Evolutionary conservation across 2,113 vertebrate genomes (phyloP).

Genomic region (Halcyon malimbica): DNA sequence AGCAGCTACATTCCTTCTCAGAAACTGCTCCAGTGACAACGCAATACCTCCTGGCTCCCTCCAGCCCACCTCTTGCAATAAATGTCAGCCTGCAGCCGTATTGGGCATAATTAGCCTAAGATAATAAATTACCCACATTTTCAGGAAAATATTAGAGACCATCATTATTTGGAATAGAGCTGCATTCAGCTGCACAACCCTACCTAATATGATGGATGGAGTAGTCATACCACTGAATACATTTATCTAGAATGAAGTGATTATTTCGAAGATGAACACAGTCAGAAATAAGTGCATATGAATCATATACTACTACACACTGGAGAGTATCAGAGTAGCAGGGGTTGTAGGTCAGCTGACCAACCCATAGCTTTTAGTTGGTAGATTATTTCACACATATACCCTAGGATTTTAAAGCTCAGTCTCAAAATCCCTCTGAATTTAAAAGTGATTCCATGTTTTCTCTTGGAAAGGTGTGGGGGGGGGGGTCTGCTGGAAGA

Average conservation of each 20-base stretch:
- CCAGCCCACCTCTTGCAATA: slow-evolving; percentile 53
- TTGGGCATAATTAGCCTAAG: slow-evolving; percentile 96
- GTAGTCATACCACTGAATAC: slow-evolving; percentile 67
- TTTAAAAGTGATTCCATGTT: slow-evolving; percentile 63
- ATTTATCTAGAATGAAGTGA: slow-evolving; percentile 71
- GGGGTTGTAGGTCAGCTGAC: slow-evolving; percentile 61
- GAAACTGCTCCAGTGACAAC: slow-evolving; percentile 17
- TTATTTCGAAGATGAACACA: slow-evolving; percentile 73
- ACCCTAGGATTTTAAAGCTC: slow-evolving; percentile 68
- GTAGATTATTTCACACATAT: slow-evolving; percentile 68
- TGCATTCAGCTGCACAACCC: slow-evolving; percentile 63
- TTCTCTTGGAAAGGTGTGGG: not conserved
- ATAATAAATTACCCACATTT: slow-evolving; percentile 93
- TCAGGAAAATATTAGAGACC: slow-evolving; percentile 88
- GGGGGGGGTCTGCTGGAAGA: not conserved
- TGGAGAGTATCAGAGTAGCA: slow-evolving; percentile 37
- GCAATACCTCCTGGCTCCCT: slow-evolving; percentile 34
- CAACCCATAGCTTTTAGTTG: slow-evolving; percentile 60
- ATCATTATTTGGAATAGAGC: slow-evolving; percentile 88
- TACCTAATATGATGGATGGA: slow-evolving; percentile 76
- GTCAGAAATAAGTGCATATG: slow-evolving; percentile 66
- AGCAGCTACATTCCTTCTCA: slow-evolving; percentile 31
- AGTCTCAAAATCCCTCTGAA: slow-evolving; percentile 64
- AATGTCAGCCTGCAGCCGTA: slow-evolving; percentile 74
- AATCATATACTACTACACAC: slow-evolving; percentile 59